Conservation (phyloP, 1,140 invertebrate species). For the Muscidifurax raptorellus region DNA sequence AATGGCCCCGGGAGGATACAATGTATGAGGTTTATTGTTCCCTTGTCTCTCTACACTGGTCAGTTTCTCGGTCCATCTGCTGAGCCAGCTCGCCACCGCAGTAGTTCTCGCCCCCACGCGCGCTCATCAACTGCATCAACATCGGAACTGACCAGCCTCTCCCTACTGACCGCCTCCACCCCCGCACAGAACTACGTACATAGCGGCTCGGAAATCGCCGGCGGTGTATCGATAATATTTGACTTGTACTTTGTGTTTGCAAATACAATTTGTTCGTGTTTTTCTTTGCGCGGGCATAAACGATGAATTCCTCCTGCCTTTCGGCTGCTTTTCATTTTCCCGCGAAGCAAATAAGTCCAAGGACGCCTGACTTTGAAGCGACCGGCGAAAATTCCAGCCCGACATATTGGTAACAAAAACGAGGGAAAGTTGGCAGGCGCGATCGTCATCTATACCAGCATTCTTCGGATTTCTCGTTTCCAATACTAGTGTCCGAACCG, state of each 20-base stretch:
- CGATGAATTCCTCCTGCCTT: not conserved
- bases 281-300: too few relatives aligned
- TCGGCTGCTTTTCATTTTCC: not conserved
- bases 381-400: too few relatives aligned
- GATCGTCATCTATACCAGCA: not conserved
- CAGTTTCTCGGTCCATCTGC: constrained; percentile 66
- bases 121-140: constrained; percentile 63
- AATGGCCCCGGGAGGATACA: constrained; percentile 64
- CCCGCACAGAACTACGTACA: not conserved
- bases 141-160: constrained; percentile 49
- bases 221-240: constrained; percentile 20
- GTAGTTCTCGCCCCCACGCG: constrained; percentile 31
- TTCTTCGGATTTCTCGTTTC: not conserved
- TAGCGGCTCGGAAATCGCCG: not conserved
- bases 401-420: too few relatives aligned
- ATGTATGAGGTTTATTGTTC: constrained; percentile 67
- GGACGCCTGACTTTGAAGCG: not conserved
- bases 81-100: constrained; percentile 59
- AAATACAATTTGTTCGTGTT: not conserved
- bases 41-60: constrained; percentile 56
- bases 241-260: not conserved
- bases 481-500: not conserved
- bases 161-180: not conserved
- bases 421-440: not conserved
- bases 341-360: too few relatives aligned